These are phyloP conservation scores for Cerceris rybyensis DNA, from an alignment of 2,888 invertebrate genomes.

Conservation along the genomic window DNA sequence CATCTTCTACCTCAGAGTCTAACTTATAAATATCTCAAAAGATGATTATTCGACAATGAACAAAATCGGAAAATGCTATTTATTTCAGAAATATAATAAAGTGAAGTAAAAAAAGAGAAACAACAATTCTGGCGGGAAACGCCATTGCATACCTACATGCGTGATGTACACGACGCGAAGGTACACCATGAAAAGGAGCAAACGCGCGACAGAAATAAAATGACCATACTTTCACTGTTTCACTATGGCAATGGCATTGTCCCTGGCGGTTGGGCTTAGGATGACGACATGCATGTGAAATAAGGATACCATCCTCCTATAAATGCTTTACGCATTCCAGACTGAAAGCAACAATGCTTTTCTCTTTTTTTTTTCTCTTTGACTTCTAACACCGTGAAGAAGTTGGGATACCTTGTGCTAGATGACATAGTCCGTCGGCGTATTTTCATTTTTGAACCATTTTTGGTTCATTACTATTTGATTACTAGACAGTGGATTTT, in stretches of 20 bases:
- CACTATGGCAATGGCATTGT: slow-evolving; percentile 81
- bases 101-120: not conserved
- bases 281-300: slow-evolving; percentile 74
- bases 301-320: slow-evolving; percentile 56
- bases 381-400: not conserved
- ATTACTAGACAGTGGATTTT: too few relatives aligned
- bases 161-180: not conserved
- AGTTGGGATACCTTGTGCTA: too few relatives aligned
- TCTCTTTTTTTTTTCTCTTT: slow-evolving; percentile 47
- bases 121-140: not conserved
- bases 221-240: slow-evolving; percentile 81
- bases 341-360: slow-evolving; percentile 62
- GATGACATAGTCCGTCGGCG: too few relatives aligned
- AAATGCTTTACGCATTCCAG: slow-evolving; percentile 44
- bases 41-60: too few relatives aligned
- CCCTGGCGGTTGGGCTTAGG: slow-evolving; percentile 70
- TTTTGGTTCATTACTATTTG: too few relatives aligned
- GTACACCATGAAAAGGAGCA: slow-evolving; percentile 33
- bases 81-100: too few relatives aligned
- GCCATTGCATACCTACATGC: not conserved
- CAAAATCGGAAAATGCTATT: too few relatives aligned
- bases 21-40: too few relatives aligned
- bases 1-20: too few relatives aligned
- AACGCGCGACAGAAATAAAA: slow-evolving; percentile 69
- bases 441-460: too few relatives aligned